A percentile compares a stretch with the other conserved stretches of the same genome.
phyloP scores from a whole-genome alignment of 1,140 invertebrate genomes.

The Atta colombica region DNA sequence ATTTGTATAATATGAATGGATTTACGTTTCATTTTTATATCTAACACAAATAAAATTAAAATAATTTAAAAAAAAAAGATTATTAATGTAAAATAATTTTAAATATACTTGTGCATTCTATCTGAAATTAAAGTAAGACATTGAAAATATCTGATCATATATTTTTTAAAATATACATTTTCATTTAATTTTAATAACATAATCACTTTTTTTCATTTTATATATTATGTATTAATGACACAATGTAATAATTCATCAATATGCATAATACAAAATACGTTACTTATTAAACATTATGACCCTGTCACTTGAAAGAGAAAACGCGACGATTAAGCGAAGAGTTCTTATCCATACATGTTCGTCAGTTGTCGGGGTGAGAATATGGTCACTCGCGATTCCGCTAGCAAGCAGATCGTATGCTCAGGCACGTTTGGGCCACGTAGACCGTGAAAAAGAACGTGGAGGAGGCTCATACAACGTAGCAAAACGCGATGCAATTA shows the following conservation, averaged over 20 bases:
- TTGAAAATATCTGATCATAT: background rate
- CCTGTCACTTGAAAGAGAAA: slow-evolving; percentile 20
- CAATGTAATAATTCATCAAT: background rate
- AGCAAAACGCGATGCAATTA: slow-evolving; percentile 79
- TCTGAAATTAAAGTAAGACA: background rate
- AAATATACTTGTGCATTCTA: background rate
- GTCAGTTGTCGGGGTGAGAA: slow-evolving; percentile 54
- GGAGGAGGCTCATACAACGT: slow-evolving; percentile 75
- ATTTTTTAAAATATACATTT: background rate
- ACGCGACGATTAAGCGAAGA: slow-evolving; percentile 45
- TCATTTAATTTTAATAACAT: background rate
- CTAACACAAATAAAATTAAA: background rate
- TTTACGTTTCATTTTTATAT: background rate
- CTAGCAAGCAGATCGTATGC: slow-evolving; percentile 82
- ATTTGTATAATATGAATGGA: background rate
- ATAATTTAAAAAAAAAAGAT: background rate
- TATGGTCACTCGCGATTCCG: slow-evolving; percentile 68
- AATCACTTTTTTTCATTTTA: background rate
- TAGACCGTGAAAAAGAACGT: slow-evolving; percentile 69
- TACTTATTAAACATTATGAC: slow-evolving; percentile 28
- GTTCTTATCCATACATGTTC: slow-evolving; percentile 51
- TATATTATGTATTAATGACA: background rate
- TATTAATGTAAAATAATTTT: background rate
- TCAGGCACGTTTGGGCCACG: slow-evolving; percentile 79
- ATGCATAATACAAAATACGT: background rate